These are phyloP conservation scores for Falco columbarius DNA, from an alignment of 2,797 vertebrate genomes.

Conservation along the genomic window DNA sequence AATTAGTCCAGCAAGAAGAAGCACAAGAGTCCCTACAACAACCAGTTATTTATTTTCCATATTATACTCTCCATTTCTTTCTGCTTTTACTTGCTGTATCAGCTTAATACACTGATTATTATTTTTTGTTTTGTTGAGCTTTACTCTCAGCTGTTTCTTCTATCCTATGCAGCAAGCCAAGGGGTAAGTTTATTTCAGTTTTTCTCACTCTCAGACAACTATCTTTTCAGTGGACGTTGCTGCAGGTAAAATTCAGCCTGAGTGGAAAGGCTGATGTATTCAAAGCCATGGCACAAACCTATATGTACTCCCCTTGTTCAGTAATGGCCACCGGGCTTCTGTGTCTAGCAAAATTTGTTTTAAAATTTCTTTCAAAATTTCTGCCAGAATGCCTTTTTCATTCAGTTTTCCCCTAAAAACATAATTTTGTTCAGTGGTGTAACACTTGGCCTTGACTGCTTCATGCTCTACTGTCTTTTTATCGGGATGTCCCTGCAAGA, in stretches of 20 bases:
- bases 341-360: background rate
- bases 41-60: slow-evolving; percentile 4
- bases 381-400: background rate
- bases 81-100: background rate
- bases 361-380: background rate
- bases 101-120: background rate
- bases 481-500: slow-evolving; percentile 10
- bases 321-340: background rate
- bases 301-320: background rate
- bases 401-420: background rate
- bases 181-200: slow-evolving; percentile 23
- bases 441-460: background rate
- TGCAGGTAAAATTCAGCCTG: background rate
- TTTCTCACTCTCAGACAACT: background rate
- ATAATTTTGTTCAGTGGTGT: background rate
- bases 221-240: background rate
- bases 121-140: slow-evolving; percentile 25
- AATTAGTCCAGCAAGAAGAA: slow-evolving; percentile 18
- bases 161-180: slow-evolving; percentile 55
- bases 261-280: background rate
- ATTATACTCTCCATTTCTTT: background rate
- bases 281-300: background rate
- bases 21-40: background rate
- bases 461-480: background rate
- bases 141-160: slow-evolving; percentile 47